phyloP scores from a whole-genome alignment of 2,113 vertebrate species.

The Solea senegalensis region DNA sequence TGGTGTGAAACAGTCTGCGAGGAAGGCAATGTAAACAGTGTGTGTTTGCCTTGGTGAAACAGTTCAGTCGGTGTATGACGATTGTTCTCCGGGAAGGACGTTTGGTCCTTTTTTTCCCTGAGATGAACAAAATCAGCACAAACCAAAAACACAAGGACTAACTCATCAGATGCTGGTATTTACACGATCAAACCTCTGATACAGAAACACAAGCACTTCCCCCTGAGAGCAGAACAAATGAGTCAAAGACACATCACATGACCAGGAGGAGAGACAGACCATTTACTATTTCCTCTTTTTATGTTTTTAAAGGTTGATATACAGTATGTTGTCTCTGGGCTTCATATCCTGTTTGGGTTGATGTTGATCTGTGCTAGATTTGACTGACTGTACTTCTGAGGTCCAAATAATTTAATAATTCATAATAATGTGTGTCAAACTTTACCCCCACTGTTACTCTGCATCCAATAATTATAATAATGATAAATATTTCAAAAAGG shows the following conservation, averaged over 20 bases:
- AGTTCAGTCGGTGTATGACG: slow-evolving; percentile 3
- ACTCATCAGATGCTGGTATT: slow-evolving; percentile 55
- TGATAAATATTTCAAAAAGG: slow-evolving; percentile 23
- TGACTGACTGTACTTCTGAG: slow-evolving; percentile 24
- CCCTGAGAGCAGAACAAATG: slow-evolving; percentile 22
- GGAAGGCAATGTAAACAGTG: background rate
- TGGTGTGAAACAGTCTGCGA: background rate
- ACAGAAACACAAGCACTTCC: slow-evolving; percentile 19
- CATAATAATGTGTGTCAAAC: slow-evolving; percentile 22
- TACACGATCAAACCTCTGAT: slow-evolving; percentile 24
- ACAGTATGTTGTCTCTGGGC: slow-evolving; percentile 3
- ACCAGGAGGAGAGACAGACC: slow-evolving; percentile 18
- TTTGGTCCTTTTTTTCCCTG: slow-evolving; percentile 15
- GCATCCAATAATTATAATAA: slow-evolving; percentile 15
- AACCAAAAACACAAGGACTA: slow-evolving; percentile 66
- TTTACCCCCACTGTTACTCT: background rate
- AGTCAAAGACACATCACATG: slow-evolving; percentile 23
- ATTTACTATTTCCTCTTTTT: slow-evolving; percentile 20
- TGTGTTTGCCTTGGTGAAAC: slow-evolving; percentile 41
- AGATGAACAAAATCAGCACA: slow-evolving; percentile 37
- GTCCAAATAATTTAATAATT: slow-evolving; percentile 2
- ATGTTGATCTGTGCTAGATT: slow-evolving; percentile 48
- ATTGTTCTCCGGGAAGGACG: slow-evolving; percentile 19
- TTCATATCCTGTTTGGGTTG: slow-evolving; percentile 9
- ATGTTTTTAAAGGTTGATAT: slow-evolving; percentile 16